Conservation (phyloP, 2,113 vertebrate species). For the Morone chrysops region DNA sequence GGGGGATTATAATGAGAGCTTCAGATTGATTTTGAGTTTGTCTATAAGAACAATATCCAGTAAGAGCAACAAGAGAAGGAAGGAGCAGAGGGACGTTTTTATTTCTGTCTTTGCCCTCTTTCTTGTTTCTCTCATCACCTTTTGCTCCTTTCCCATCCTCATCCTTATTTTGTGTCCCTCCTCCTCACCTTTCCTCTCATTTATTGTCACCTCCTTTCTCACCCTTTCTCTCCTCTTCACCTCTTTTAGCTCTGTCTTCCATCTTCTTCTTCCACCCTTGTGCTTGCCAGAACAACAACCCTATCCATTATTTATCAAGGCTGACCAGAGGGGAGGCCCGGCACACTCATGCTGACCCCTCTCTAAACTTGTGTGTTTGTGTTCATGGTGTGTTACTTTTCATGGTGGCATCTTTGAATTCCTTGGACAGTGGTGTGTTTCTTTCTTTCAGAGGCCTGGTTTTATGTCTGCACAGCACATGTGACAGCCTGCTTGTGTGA, state of each 20-base stretch:
- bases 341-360: background rate
- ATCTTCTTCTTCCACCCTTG: background rate
- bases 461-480: background rate
- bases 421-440: too few relatives aligned
- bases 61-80: background rate
- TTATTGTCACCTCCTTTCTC: background rate
- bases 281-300: background rate
- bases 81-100: background rate
- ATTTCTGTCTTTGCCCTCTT: background rate
- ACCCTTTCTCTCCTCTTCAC: background rate
- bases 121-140: background rate
- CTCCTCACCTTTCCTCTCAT: too few relatives aligned
- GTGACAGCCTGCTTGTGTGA: background rate
- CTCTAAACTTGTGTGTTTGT: background rate
- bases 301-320: conserved; percentile 36
- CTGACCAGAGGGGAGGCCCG: background rate
- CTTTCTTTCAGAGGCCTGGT: too few relatives aligned
- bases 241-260: background rate
- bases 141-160: background rate
- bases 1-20: background rate
- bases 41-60: background rate
- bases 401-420: background rate
- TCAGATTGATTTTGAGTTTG: background rate
- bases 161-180: background rate
- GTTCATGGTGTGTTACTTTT: background rate